These are phyloP conservation scores for Pachyseris speciosa DNA, from an alignment of 64 coral and sea anemone genomes.

Conservation along the genomic window DNA sequence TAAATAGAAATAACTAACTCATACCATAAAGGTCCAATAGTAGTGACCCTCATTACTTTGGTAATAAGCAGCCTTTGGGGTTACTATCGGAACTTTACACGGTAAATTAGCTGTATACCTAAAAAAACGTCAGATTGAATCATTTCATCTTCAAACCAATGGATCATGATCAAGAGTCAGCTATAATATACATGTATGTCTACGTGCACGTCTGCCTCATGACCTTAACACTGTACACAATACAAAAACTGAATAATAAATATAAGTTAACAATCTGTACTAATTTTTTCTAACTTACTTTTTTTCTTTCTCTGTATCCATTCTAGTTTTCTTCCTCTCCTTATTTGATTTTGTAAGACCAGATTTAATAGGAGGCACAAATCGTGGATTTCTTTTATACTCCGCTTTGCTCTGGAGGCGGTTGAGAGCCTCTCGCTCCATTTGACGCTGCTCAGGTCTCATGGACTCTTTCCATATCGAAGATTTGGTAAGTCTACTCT, in stretches of 20 bases:
- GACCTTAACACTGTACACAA: background rate
- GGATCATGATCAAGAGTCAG: too few species aligned
- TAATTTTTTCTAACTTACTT: background rate
- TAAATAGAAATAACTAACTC: too few species aligned
- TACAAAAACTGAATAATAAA: background rate
- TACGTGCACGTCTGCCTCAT: too few species aligned
- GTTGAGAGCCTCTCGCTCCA: slow-evolving; percentile 80
- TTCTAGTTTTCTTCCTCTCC: slow-evolving; percentile 52
- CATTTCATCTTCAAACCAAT: too few species aligned
- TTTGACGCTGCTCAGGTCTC: slow-evolving; percentile 84
- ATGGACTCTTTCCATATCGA: slow-evolving; percentile 90
- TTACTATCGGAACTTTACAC: too few species aligned
- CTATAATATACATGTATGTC: slow-evolving; percentile 10
- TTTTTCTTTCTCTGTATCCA: slow-evolving; percentile 26
- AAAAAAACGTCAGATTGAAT: too few species aligned
- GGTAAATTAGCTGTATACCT: too few species aligned
- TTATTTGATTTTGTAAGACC: slow-evolving; percentile 67
- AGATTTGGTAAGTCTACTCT: slow-evolving; percentile 50
- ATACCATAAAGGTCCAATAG: too few species aligned
- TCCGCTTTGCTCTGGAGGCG: slow-evolving; percentile 91
- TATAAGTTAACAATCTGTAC: background rate
- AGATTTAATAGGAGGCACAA: slow-evolving; percentile 86
- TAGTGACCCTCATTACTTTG: too few species aligned
- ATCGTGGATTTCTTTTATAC: slow-evolving; percentile 93
- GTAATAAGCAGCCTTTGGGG: too few species aligned